Base-by-base conservation (phyloP, 1,140 invertebrate genomes). In the Euwallacea fornicatus region DNA sequence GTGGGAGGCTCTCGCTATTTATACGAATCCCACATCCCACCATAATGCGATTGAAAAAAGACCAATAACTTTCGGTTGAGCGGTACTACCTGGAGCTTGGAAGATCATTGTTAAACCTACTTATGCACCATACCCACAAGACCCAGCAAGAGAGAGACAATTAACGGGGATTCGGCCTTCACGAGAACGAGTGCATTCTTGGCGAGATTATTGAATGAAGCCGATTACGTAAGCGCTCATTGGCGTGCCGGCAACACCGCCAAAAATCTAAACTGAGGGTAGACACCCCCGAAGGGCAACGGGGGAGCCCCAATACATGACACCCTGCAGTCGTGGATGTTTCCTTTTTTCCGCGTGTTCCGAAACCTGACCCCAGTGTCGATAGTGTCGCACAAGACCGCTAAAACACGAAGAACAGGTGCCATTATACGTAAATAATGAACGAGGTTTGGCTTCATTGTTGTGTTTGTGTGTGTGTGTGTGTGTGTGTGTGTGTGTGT, bases 1-100 rank as follows among this genome's bases (percentile, higher is more conserved):
- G 55, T 58, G 55, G 55, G 55, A 58, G 55, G 13, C n/a, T 15
- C 55, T 10, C n/a, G 55, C 55, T 58, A 58, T 58, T 58, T 58
- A 58, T 58, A 58, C 21, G 13, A 58, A 13, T 58, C 55, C 55
- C 55, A 21, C 55, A 58, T 58, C 55, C 55, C 16, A 58, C 55
- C 21, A 33, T 15, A 58, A 15, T 41, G n/a, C 55, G 21, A 58
- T 58, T 58, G 21, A 58, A 58, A 58, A 58, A 33, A 16, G 21
- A 58, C n/a, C 55, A 58, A 8, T 58, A 58, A 58, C n/a, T 10
- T 58, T 21, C 46, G 46, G 9, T 50, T 50, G 46, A 13, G 46
- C 13, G 9, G 46, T 50, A 50, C 46, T 10, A 50, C 13, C 9
- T 50, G 46, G 46, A 11, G 46, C 21, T 33, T 33, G 21, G 21